Evolutionary conservation across 2,888 invertebrate species (phyloP).

Genomic region (Aphidoletes aphidimyza): DNA sequence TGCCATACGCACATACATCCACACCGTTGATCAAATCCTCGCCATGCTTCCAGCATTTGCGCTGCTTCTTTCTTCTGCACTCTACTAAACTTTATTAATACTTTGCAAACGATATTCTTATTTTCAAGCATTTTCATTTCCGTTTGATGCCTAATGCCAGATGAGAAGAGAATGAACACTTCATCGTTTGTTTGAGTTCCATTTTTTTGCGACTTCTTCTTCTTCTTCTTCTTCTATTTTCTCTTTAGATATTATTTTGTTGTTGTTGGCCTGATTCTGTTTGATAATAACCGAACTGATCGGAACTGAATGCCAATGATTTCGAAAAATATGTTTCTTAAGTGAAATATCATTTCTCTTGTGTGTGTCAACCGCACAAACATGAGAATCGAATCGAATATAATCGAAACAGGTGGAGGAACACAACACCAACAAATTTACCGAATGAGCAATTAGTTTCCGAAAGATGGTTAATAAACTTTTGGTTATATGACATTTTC

Average conservation of each 20-base stretch:
- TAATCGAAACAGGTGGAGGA: background rate
- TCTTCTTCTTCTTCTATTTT: no score
- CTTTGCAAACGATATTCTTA: background rate
- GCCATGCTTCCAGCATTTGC: background rate
- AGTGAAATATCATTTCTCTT: no score
- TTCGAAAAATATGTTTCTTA: background rate
- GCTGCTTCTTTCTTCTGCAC: background rate
- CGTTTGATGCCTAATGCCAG: conserved; percentile 1
- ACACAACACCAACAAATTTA: background rate
- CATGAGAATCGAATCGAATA: background rate
- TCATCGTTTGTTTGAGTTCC: background rate
- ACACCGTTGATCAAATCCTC: conserved; percentile 15
- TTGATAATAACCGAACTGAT: no score
- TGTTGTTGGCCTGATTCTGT: background rate
- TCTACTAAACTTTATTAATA: conserved; percentile 22
- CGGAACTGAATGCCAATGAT: no score
- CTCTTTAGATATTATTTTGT: background rate
- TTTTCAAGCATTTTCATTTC: conserved; percentile 24
- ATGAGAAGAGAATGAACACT: background rate
- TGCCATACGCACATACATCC: no score
- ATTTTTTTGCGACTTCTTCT: no score
- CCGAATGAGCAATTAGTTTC: conserved; percentile 24
- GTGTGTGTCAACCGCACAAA: conserved; percentile 11
- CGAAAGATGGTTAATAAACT: conserved; percentile 49
- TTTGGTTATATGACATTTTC: conserved; percentile 27